These are phyloP conservation scores for Crocuta crocuta DNA, from an alignment of 2,113 vertebrate species.

Conservation along the genomic window DNA sequence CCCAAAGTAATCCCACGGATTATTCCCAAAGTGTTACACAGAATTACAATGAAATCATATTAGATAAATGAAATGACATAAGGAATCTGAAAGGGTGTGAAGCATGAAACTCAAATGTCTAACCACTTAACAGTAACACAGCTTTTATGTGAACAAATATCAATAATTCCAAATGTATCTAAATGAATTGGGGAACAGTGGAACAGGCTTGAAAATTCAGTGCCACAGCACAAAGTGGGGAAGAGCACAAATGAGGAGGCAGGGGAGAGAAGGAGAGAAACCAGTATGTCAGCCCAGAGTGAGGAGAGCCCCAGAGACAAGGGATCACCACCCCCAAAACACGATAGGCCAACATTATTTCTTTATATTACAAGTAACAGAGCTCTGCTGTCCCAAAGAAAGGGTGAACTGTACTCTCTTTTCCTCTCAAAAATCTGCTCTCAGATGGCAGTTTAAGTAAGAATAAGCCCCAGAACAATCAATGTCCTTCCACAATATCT, in stretches of 20 bases:
- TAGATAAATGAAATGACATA: slow-evolving; percentile 30
- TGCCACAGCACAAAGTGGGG: not conserved
- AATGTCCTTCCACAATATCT: not conserved
- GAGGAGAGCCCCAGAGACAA: rapidly evolving
- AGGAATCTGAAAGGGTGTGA: not conserved
- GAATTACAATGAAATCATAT: not conserved
- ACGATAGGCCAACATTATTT: not conserved
- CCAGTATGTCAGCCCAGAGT: not conserved
- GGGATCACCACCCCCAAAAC: not conserved
- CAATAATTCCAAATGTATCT: slow-evolving; percentile 14
- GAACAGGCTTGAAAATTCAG: not conserved
- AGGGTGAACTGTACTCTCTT: not conserved
- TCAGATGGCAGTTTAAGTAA: not conserved
- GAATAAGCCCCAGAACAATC: not conserved
- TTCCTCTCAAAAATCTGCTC: not conserved
- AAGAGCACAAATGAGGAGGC: not conserved
- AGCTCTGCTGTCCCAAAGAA: not conserved
- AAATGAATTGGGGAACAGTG: slow-evolving; percentile 3
- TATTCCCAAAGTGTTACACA: not conserved
- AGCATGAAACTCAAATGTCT: slow-evolving; percentile 49
- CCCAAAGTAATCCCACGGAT: not conserved
- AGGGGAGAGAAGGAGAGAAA: not conserved
- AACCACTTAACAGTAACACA: not conserved
- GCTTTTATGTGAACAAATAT: slow-evolving; percentile 48
- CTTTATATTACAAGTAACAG: not conserved